Evolutionary conservation across 2,888 invertebrate species (phyloP).

Genomic region (Chrysolina haemoptera): DNA sequence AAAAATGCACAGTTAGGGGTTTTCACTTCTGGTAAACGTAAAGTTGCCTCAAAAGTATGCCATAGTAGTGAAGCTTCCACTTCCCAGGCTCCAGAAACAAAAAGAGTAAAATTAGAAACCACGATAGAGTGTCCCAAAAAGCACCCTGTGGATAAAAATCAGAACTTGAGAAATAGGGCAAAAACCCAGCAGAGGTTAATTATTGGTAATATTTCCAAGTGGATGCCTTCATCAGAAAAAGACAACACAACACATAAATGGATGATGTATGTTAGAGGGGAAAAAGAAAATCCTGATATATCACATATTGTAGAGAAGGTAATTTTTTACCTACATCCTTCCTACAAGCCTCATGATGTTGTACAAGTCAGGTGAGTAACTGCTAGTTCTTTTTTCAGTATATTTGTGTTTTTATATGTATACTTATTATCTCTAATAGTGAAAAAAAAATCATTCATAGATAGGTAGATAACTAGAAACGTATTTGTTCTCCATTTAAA

Average conservation of each 20-base stretch:
- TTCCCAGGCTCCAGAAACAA: constrained; percentile 37
- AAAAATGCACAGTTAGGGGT: constrained; percentile 65
- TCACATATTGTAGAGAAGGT: constrained; percentile 81
- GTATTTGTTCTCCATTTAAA: no score
- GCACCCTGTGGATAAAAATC: constrained; percentile 32
- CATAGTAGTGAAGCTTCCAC: constrained; percentile 39
- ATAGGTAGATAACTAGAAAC: no score
- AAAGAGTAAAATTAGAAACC: constrained; percentile 50
- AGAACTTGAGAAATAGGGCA: constrained; percentile 55
- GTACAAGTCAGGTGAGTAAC: constrained; percentile 81
- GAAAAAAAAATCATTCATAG: no score
- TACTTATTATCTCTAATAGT: no score
- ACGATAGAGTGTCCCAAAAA: constrained; percentile 26
- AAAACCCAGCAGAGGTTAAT: constrained; percentile 67
- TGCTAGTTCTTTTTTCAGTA: neutral
- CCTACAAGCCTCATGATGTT: constrained; percentile 89
- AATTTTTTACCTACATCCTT: constrained; percentile 86
- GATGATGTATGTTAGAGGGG: constrained; percentile 89
- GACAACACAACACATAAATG: constrained; percentile 89
- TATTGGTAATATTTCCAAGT: constrained; percentile 87
- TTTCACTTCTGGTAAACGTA: constrained; percentile 46
- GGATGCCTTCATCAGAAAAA: constrained; percentile 78
- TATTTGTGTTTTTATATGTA: no score
- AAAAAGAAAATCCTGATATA: constrained; percentile 74
- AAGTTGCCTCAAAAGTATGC: constrained; percentile 39